phyloP scores from a whole-genome alignment of 2,113 vertebrate genomes.

The Anarrhichthys ocellatus region DNA sequence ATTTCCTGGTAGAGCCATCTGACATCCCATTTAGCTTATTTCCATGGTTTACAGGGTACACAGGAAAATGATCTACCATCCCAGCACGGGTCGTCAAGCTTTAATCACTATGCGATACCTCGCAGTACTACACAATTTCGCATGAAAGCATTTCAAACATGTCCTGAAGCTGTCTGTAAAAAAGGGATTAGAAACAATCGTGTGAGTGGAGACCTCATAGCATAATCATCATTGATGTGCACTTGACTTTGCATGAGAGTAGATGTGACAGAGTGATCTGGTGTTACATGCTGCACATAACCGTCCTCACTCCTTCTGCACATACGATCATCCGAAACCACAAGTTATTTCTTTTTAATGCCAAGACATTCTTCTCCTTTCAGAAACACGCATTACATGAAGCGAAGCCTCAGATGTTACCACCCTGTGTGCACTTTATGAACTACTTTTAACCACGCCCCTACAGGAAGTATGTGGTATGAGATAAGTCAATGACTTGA shows the following conservation, averaged over 20 bases:
- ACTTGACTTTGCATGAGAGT: conserved; percentile 17
- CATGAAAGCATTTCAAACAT: conserved; percentile 39
- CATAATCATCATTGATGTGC: conserved; percentile 19
- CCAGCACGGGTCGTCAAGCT: conserved; percentile 15
- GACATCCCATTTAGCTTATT: conserved; percentile 26
- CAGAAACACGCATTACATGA: background rate
- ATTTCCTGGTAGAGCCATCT: conserved; percentile 7
- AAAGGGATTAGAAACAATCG: conserved; percentile 27
- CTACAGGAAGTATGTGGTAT: background rate
- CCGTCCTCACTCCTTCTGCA: background rate
- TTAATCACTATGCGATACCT: conserved; percentile 1
- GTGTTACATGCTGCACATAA: conserved; percentile 4
- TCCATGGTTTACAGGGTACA: conserved; percentile 9
- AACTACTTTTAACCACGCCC: background rate
- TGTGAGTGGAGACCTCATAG: background rate
- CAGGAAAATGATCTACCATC: background rate
- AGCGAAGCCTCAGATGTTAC: background rate
- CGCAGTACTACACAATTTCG: conserved; percentile 36
- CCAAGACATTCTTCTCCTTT: conserved; percentile 5
- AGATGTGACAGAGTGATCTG: background rate
- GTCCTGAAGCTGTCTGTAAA: conserved; percentile 10
- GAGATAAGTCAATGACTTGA: conserved; percentile 11
- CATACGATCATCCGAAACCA: background rate
- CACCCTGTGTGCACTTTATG: background rate
- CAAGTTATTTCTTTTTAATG: conserved; percentile 3